A percentile compares a stretch with the other conserved stretches of the same genome.
These are phyloP conservation scores for Cladopsammia gracilis DNA, from an alignment of 64 coral and sea anemone genomes.

Conservation along the genomic window DNA sequence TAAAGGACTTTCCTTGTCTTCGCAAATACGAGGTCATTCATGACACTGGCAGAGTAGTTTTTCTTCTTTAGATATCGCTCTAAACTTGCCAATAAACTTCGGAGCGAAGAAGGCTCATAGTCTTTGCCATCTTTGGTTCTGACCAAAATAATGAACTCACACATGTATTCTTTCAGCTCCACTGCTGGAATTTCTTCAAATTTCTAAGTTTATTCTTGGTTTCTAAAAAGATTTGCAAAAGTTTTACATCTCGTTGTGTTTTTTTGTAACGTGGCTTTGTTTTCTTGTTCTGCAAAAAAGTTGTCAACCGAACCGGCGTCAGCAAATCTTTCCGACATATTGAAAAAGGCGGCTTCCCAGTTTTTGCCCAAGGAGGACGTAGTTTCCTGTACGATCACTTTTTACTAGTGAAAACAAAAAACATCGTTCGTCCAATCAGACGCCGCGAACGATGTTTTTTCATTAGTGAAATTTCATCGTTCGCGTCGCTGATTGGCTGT, in stretches of 20 bases:
- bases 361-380: too few species aligned
- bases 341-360: too few species aligned
- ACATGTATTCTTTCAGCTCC: constrained; percentile 66
- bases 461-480: too few species aligned
- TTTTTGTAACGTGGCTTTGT: too few species aligned
- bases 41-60: constrained; percentile 1
- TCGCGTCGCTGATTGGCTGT: too few species aligned
- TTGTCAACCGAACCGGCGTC: too few species aligned
- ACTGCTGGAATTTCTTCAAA: constrained; percentile 62
- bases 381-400: too few species aligned
- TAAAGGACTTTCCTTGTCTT: background rate
- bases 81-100: constrained; percentile 25
- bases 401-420: too few species aligned
- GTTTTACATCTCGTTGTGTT: constrained; percentile 68
- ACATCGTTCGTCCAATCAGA: too few species aligned
- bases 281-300: too few species aligned
- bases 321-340: too few species aligned
- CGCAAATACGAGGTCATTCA: constrained; percentile 32
- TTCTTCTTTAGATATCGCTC: constrained; percentile 32
- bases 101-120: constrained; percentile 21
- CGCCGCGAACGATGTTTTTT: too few species aligned
- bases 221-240: constrained; percentile 50
- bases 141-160: constrained; percentile 70
- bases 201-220: constrained; percentile 59
- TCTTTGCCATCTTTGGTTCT: constrained; percentile 50